Evolutionary conservation across 2,113 vertebrate species (phyloP).

Genomic region (Coturnix japonica): DNA sequence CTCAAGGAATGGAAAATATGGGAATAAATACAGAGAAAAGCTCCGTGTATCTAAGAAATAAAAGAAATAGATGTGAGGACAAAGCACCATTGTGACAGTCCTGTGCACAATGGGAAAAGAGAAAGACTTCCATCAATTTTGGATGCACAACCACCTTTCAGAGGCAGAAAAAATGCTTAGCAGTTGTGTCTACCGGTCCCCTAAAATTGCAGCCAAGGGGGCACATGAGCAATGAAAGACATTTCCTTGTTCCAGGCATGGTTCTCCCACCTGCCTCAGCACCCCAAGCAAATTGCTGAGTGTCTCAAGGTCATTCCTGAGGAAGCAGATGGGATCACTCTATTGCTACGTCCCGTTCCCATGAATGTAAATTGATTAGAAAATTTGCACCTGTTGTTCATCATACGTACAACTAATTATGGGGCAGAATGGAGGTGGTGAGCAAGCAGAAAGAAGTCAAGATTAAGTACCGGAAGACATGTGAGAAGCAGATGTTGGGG

Average conservation of each 20-base stretch:
- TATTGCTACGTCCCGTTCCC: neutral
- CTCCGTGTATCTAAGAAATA: neutral
- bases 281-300: neutral
- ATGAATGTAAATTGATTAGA: conserved; percentile 23
- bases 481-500: neutral
- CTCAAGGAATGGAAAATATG: fast-evolving
- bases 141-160: neutral
- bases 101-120: neutral
- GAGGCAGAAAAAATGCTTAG: neutral
- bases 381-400: conserved; percentile 6
- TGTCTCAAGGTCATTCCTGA: neutral
- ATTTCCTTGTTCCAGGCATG: neutral
- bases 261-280: neutral
- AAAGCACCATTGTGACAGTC: neutral
- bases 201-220: neutral
- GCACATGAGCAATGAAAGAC: fast-evolving
- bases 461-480: neutral
- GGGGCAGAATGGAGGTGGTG: neutral
- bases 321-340: neutral
- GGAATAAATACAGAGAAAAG: neutral
- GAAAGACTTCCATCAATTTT: neutral
- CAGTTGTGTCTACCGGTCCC: fast-evolving
- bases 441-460: conserved; percentile 15
- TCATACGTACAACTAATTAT: neutral
- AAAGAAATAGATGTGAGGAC: neutral